These are phyloP conservation scores for Cantharis lateralis DNA, from an alignment of 2,888 invertebrate genomes.

Conservation along the genomic window DNA sequence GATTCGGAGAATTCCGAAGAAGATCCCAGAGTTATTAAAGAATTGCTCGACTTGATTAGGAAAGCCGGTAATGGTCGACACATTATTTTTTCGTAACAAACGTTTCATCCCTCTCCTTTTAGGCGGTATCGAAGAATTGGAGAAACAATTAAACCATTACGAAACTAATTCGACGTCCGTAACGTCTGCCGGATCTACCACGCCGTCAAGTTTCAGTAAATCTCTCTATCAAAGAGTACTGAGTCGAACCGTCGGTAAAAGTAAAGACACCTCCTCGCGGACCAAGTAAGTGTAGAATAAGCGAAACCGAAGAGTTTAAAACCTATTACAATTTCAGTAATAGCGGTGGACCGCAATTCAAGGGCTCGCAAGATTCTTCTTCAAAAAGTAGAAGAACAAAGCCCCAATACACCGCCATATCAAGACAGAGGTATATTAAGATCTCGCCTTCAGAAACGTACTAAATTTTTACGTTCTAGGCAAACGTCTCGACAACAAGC, in stretches of 20 bases:
- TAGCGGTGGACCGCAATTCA: slow-evolving; percentile 64
- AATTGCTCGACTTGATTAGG: slow-evolving; percentile 80
- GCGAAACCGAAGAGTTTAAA: slow-evolving; percentile 44
- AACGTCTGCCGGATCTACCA: slow-evolving; percentile 58
- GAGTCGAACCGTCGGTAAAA: slow-evolving; percentile 48
- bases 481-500: slow-evolving; percentile 37
- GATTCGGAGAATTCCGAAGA: slow-evolving; percentile 62
- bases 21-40: slow-evolving; percentile 80
- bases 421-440: slow-evolving; percentile 45
- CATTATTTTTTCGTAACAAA: not conserved
- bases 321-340: slow-evolving; percentile 56
- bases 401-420: slow-evolving; percentile 53
- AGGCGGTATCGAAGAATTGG: slow-evolving; percentile 85
- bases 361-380: slow-evolving; percentile 55
- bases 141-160: slow-evolving; percentile 71
- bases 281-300: slow-evolving; percentile 4
- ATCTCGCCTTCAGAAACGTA: not conserved
- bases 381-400: slow-evolving; percentile 55
- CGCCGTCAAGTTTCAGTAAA: slow-evolving; percentile 72
- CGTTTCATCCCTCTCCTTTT: slow-evolving; percentile 8
- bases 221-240: slow-evolving; percentile 78
- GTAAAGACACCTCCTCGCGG: not conserved
- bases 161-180: slow-evolving; percentile 59
- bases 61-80: slow-evolving; percentile 69
- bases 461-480: slow-evolving; percentile 30